A percentile compares a stretch with the other conserved stretches of the same genome.
Evolutionary conservation across 2,113 vertebrate genomes (phyloP).

Genomic region (Lonchura striata): DNA sequence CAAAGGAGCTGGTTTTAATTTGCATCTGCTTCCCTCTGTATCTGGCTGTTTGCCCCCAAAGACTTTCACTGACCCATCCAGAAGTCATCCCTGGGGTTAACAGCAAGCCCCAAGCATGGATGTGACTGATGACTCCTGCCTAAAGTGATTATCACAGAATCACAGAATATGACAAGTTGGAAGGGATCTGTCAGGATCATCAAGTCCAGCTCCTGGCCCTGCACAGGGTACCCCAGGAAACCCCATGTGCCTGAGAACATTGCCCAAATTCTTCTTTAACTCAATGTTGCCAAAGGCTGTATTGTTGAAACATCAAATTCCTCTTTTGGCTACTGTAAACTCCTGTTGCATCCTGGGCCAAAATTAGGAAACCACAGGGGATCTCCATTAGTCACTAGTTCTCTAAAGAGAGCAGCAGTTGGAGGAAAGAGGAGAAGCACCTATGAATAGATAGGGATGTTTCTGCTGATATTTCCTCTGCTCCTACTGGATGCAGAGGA

Average conservation of each 20-base stretch:
- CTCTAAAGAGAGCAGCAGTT: neutral
- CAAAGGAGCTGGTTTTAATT: neutral
- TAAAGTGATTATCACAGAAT: neutral
- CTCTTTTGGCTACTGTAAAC: neutral
- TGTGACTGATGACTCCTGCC: neutral
- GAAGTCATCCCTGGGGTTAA: neutral
- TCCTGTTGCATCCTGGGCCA: neutral
- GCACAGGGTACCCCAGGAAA: neutral
- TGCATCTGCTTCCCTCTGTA: neutral
- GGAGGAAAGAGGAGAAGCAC: neutral
- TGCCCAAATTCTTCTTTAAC: neutral
- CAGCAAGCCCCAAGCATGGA: neutral
- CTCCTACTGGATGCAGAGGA: neutral
- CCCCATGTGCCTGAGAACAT: neutral
- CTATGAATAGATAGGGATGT: neutral
- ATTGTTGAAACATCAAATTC: neutral
- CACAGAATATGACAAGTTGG: accelerated
- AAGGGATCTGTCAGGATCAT: neutral
- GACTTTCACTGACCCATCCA: neutral
- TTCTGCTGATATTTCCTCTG: neutral
- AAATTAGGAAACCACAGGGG: neutral
- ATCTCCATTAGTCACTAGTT: neutral
- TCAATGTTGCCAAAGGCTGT: neutral
- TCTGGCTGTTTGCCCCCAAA: neutral
- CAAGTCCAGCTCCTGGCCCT: neutral